Conservation (phyloP, 2,113 vertebrate species). For the Odocoileus virginianus region DNA sequence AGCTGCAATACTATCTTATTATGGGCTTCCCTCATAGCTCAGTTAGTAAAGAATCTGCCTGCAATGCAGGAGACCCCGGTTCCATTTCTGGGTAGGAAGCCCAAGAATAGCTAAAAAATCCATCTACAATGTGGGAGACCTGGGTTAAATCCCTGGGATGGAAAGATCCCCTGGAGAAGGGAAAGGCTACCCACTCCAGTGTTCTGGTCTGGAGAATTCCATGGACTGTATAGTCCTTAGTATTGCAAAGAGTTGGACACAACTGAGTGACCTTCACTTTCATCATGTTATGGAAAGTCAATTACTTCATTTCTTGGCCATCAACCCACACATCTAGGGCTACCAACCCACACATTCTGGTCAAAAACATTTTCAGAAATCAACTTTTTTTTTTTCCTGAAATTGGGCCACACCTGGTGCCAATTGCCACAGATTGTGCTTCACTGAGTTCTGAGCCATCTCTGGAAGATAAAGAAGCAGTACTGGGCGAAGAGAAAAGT, state of each 20-base stretch:
- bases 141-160: not conserved
- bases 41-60: not conserved
- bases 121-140: not conserved
- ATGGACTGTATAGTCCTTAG: not conserved
- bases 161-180: not conserved
- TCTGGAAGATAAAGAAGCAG: not conserved
- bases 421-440: not conserved
- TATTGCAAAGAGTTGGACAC: not conserved
- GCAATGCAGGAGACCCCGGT: not conserved
- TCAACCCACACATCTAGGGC: not conserved
- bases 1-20: not conserved
- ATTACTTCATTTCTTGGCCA: not conserved
- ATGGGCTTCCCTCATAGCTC: not conserved
- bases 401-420: not conserved
- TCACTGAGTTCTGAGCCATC: not conserved
- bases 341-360: conserved; percentile 36
- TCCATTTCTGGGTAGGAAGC: not conserved
- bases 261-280: not conserved
- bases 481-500: not conserved
- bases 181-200: not conserved
- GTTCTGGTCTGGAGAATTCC: not conserved
- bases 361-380: conserved; percentile 53
- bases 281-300: not conserved
- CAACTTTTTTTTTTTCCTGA: not conserved
- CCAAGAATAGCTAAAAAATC: not conserved